These are phyloP conservation scores for Megaceryle maxima DNA, from an alignment of 2,113 vertebrate genomes.

Conservation along the genomic window DNA sequence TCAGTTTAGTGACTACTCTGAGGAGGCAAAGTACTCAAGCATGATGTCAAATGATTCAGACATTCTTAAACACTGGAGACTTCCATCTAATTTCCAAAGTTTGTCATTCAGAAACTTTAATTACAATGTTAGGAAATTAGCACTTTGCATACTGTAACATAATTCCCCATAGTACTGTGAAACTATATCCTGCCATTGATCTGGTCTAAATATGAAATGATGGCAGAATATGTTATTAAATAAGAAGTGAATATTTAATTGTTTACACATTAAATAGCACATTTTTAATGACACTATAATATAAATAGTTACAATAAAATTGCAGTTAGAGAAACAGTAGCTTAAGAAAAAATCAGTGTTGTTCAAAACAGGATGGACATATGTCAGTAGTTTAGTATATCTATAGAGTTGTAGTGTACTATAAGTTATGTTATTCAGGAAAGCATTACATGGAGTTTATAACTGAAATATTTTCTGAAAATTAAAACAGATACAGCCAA, in stretches of 20 bases:
- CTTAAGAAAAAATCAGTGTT: neutral
- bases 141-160: constrained; percentile 43
- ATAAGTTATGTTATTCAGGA: neutral
- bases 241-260: constrained; percentile 52
- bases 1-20: constrained; percentile 21
- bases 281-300: neutral
- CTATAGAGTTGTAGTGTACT: neutral
- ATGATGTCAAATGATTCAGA: constrained; percentile 60
- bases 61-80: constrained; percentile 60
- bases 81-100: constrained; percentile 61
- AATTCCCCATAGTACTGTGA: constrained; percentile 46
- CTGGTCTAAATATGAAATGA: neutral
- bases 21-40: constrained; percentile 45
- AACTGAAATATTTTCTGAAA: neutral
- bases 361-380: neutral
- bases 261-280: neutral
- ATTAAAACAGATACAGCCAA: neutral
- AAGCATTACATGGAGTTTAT: neutral
- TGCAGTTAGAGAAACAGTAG: neutral
- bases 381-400: neutral
- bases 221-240: constrained; percentile 32
- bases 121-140: constrained; percentile 67
- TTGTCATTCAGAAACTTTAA: constrained; percentile 69
- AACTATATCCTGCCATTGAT: constrained; percentile 40
- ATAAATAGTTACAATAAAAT: neutral